Evolutionary conservation across 2,113 vertebrate species (phyloP).

Genomic region (Zootoca vivipara): DNA sequence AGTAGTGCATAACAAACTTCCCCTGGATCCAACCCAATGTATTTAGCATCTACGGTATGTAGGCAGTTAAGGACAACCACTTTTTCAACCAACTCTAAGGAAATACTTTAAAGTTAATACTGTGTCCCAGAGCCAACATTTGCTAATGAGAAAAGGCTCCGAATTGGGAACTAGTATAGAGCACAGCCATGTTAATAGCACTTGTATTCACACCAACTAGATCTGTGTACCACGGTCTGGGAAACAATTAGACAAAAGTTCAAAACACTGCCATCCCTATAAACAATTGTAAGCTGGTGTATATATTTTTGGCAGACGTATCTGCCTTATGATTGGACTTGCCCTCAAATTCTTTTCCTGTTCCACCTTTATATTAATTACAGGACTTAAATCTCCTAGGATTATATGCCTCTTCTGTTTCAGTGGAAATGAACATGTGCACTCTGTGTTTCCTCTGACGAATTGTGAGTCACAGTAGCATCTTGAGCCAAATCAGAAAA

Average conservation of each 20-base stretch:
- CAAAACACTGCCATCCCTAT: background rate
- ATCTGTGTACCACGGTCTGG: background rate
- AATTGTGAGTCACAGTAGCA: constrained; percentile 21
- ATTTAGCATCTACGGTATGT: background rate
- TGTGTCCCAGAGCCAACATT: background rate
- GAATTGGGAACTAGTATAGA: constrained; percentile 9
- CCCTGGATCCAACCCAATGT: background rate
- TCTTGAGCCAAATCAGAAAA: constrained; percentile 34
- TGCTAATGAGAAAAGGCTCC: constrained; percentile 3
- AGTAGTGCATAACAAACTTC: background rate
- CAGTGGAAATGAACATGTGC: constrained; percentile 24
- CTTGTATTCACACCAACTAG: background rate
- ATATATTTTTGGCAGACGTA: constrained; percentile 32
- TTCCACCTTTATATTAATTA: constrained; percentile 35
- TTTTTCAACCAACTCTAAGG: background rate
- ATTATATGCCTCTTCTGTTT: constrained; percentile 41
- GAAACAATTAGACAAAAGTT: background rate
- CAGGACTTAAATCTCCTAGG: constrained; percentile 33
- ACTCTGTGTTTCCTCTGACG: constrained; percentile 4
- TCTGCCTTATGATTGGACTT: constrained; percentile 16
- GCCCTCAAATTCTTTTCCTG: constrained; percentile 36
- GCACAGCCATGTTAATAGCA: constrained; percentile 4
- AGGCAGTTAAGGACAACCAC: background rate
- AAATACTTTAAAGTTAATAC: background rate
- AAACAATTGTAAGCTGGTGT: constrained; percentile 7